phyloP scores from a whole-genome alignment of 2,113 vertebrate species.

The Platichthys stellatus region DNA sequence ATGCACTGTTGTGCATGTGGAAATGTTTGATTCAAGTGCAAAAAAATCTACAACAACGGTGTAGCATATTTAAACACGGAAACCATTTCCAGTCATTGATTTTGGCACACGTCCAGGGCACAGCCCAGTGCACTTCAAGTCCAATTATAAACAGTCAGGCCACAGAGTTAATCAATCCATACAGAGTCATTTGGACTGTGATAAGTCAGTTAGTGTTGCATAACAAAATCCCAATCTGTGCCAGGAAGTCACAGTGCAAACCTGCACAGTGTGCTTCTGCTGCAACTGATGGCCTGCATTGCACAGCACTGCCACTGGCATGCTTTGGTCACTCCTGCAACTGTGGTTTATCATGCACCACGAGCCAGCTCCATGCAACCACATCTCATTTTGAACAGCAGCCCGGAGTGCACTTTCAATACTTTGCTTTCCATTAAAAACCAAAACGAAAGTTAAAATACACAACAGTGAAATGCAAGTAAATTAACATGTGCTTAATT shows the following conservation, averaged over 20 bases:
- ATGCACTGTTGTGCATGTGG: background rate
- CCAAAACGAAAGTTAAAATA: conserved; percentile 1
- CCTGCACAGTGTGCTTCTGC: conserved; percentile 51
- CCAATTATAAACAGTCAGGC: conserved; percentile 66
- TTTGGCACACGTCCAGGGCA: conserved; percentile 55
- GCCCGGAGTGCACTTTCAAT: conserved; percentile 11
- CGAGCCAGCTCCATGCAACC: conserved; percentile 1
- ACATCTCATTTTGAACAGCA: conserved; percentile 26
- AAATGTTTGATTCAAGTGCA: background rate
- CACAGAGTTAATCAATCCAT: conserved; percentile 73
- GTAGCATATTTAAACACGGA: conserved; percentile 17
- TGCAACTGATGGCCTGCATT: conserved; percentile 46
- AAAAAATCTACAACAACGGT: conserved; percentile 23
- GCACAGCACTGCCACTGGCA: conserved; percentile 30
- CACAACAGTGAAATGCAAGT: background rate
- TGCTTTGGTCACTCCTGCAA: conserved; percentile 29
- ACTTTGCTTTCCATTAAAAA: background rate
- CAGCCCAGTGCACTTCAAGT: conserved; percentile 57
- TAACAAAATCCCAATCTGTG: conserved; percentile 59
- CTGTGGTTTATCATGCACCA: conserved; percentile 21
- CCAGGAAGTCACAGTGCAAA: conserved; percentile 51
- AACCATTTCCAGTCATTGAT: conserved; percentile 67
- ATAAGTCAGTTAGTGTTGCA: conserved; percentile 72
- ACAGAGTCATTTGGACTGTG: conserved; percentile 58
- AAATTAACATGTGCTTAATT: conserved; percentile 34